Evolutionary conservation across 2,797 vertebrate species (phyloP).

Genomic region (Melanotaenia trifasciata): DNA sequence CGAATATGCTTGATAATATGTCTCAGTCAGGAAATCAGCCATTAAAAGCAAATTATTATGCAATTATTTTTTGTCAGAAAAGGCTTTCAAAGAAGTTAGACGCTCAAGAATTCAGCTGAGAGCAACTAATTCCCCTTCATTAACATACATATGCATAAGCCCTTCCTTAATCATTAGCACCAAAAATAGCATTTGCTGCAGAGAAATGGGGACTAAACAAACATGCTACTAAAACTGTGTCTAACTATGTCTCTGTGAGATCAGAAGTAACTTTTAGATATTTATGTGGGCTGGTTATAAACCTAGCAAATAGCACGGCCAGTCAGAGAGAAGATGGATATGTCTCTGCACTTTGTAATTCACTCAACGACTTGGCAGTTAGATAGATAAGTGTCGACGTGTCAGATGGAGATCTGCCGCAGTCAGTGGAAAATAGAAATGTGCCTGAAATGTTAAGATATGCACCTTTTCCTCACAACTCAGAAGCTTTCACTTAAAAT

Average conservation of each 20-base stretch:
- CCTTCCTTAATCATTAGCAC: not conserved
- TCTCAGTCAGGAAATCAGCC: conserved; percentile 4
- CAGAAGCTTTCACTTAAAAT: not conserved
- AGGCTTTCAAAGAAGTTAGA: not conserved
- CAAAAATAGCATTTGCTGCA: not conserved
- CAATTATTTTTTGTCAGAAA: conserved; percentile 1
- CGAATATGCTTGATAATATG: not conserved
- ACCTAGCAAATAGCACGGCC: not conserved
- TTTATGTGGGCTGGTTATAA: not conserved
- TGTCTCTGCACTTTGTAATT: not conserved
- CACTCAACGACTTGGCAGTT: not conserved
- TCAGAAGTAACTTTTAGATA: not conserved
- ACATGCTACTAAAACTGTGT: not conserved
- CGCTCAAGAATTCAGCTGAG: not conserved
- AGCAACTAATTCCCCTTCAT: not conserved
- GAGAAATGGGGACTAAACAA: not conserved
- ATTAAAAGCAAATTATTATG: conserved; percentile 1
- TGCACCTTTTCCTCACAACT: not conserved
- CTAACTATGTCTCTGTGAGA: not conserved
- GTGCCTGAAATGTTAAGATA: not conserved
- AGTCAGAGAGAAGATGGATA: not conserved
- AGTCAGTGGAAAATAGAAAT: not conserved
- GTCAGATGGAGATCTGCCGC: not conserved
- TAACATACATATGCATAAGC: not conserved
- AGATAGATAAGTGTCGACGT: not conserved